A percentile compares a stretch with the other conserved stretches of the same genome.
These are phyloP conservation scores for Stegana nigrithorax DNA, from an alignment of 2,888 invertebrate species.

Conservation along the genomic window DNA sequence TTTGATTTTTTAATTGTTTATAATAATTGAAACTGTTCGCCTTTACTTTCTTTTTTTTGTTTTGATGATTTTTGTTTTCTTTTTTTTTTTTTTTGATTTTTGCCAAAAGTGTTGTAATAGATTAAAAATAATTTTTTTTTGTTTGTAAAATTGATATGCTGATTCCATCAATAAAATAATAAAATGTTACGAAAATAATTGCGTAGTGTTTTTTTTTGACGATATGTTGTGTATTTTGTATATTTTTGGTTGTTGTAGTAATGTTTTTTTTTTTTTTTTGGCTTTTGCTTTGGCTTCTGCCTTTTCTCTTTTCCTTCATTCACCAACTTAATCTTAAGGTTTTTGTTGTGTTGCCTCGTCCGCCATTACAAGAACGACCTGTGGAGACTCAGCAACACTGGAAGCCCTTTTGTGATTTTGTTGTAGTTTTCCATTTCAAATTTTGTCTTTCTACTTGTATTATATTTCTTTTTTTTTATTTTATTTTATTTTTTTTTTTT, in stretches of 20 bases:
- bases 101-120: conserved; percentile 26
- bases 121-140: conserved; percentile 35
- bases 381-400: conserved; percentile 46
- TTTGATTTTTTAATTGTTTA: conserved; percentile 27
- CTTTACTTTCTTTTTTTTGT: conserved; percentile 16
- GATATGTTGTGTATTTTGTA: conserved; percentile 58
- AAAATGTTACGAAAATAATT: conserved; percentile 29
- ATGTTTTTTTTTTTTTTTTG: conserved; percentile 11
- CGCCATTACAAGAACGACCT: conserved; percentile 8
- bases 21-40: conserved; percentile 16
- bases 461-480: conserved; percentile 18
- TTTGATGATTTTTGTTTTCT: conserved; percentile 16
- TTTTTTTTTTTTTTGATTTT: conserved; percentile 30
- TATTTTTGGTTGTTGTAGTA: conserved; percentile 49
- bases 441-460: conserved; percentile 16
- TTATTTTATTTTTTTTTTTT: conserved; percentile 26
- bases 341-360: conserved; percentile 32
- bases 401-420: conserved; percentile 68
- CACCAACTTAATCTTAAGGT: conserved; percentile 39
- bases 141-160: conserved; percentile 67
- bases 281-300: too few species aligned
- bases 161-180: conserved; percentile 59
- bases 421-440: conserved; percentile 32
- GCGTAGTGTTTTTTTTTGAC: conserved; percentile 28
- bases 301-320: conserved; percentile 23